Evolutionary conservation across 2,113 vertebrate genomes (phyloP).

Genomic region (Sander lucioperca): DNA sequence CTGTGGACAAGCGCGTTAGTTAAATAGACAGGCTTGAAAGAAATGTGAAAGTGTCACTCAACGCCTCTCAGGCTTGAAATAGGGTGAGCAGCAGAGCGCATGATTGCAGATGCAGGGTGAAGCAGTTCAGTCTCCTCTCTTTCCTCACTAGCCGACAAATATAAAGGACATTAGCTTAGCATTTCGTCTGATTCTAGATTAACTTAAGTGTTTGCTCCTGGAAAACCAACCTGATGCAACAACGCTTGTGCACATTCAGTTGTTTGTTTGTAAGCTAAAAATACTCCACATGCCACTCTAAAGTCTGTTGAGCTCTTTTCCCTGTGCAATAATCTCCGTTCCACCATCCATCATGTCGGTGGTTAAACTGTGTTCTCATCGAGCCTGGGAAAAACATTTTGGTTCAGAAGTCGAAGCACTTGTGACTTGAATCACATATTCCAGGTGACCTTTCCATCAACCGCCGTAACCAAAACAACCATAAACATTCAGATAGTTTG

Average conservation of each 20-base stretch:
- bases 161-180: slow-evolving; percentile 2
- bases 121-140: slow-evolving; percentile 39
- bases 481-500: slow-evolving; percentile 61
- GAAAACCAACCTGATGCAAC: neutral
- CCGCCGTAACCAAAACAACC: slow-evolving; percentile 73
- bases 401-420: slow-evolving; percentile 39
- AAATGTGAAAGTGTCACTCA: slow-evolving; percentile 50
- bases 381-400: slow-evolving; percentile 39
- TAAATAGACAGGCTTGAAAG: slow-evolving; percentile 19
- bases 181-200: neutral
- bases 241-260: neutral
- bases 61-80: slow-evolving; percentile 54
- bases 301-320: slow-evolving; percentile 67
- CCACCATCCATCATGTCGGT: slow-evolving; percentile 56
- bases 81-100: slow-evolving; percentile 26
- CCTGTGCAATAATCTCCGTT: slow-evolving; percentile 59
- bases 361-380: slow-evolving; percentile 52
- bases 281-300: slow-evolving; percentile 48
- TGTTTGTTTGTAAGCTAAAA: slow-evolving; percentile 36
- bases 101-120: slow-evolving; percentile 45
- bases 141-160: slow-evolving; percentile 19
- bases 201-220: neutral
- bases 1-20: slow-evolving; percentile 8
- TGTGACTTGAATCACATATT: slow-evolving; percentile 61
- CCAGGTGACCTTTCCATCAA: slow-evolving; percentile 61